Conservation (phyloP, 2,797 vertebrate genomes). For the Cuculus canorus region DNA sequence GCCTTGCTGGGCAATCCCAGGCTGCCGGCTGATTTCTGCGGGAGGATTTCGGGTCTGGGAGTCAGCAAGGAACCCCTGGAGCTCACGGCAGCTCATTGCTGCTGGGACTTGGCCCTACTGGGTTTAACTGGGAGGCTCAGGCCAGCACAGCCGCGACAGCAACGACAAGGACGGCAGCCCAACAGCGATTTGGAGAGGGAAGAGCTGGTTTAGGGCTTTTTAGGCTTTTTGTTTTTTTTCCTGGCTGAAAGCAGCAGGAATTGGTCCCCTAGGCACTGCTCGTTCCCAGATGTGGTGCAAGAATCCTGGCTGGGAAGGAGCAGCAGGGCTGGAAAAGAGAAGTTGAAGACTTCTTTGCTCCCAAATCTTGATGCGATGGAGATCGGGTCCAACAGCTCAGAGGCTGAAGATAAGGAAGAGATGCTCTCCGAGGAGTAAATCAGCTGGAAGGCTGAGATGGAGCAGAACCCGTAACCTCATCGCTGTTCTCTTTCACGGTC, state of each 20-base stretch:
- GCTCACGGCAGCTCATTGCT: neutral
- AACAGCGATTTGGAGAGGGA: neutral
- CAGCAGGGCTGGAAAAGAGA: neutral
- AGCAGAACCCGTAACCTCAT: neutral
- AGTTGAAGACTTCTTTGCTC: neutral
- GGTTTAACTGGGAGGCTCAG: neutral
- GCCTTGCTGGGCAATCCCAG: neutral
- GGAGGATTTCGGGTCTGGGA: neutral
- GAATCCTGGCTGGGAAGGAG: neutral
- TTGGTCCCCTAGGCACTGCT: neutral
- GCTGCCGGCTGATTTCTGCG: neutral
- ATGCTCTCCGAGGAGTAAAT: neutral
- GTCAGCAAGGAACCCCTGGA: neutral
- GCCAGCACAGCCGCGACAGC: neutral
- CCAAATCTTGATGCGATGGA: neutral
- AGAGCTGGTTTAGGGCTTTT: neutral
- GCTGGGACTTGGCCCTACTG: neutral
- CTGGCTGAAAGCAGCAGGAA: neutral
- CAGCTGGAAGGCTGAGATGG: neutral
- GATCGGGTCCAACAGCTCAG: neutral
- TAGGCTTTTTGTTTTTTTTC: neutral
- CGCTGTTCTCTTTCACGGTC: neutral
- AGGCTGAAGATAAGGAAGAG: neutral
- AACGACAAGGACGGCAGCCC: fast-evolving
- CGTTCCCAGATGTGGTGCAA: fast-evolving